Conservation (phyloP, 2,797 vertebrate species). For the Schizopygopsis malacanthus region DNA sequence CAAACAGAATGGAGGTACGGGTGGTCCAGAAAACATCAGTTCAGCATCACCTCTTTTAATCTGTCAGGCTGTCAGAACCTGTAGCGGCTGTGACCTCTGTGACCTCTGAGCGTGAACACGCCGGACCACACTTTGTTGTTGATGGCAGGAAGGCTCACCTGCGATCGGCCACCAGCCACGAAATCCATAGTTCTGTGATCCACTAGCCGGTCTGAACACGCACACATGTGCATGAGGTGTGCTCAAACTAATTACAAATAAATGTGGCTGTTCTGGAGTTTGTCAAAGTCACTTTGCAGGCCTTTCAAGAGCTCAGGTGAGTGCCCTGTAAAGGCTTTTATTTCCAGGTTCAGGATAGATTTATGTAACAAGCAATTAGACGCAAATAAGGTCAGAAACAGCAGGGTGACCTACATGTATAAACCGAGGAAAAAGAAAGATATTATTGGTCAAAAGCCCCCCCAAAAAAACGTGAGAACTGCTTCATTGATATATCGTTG, state of each 20-base stretch:
- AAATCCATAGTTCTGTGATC: slow-evolving; percentile 70
- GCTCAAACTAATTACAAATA: slow-evolving; percentile 65
- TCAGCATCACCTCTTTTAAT: slow-evolving; percentile 82
- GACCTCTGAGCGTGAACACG: slow-evolving; percentile 74
- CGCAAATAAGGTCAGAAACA: slow-evolving; percentile 41
- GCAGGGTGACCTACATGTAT: slow-evolving; percentile 33
- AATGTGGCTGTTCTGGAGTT: slow-evolving; percentile 64
- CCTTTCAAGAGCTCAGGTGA: slow-evolving; percentile 59
- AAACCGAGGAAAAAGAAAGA: background rate
- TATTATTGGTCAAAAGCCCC: background rate
- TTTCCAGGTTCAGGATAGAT: slow-evolving; percentile 55
- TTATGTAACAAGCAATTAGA: slow-evolving; percentile 57
- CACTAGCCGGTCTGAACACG: slow-evolving; percentile 61
- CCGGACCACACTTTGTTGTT: slow-evolving; percentile 76
- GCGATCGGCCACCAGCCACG: slow-evolving; percentile 76
- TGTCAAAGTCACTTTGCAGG: slow-evolving; percentile 49
- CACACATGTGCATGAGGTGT: slow-evolving; percentile 41
- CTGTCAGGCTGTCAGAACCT: slow-evolving; percentile 80
- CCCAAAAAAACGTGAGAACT: background rate
- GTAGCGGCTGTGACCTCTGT: slow-evolving; percentile 70
- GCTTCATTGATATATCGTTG: background rate
- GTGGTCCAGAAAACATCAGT: slow-evolving; percentile 77
- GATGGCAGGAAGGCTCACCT: slow-evolving; percentile 75
- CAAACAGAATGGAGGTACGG: slow-evolving; percentile 81
- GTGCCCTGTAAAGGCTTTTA: slow-evolving; percentile 54